Evolutionary conservation across 2,113 vertebrate genomes (phyloP).

Genomic region (Rhinoptilus africanus): DNA sequence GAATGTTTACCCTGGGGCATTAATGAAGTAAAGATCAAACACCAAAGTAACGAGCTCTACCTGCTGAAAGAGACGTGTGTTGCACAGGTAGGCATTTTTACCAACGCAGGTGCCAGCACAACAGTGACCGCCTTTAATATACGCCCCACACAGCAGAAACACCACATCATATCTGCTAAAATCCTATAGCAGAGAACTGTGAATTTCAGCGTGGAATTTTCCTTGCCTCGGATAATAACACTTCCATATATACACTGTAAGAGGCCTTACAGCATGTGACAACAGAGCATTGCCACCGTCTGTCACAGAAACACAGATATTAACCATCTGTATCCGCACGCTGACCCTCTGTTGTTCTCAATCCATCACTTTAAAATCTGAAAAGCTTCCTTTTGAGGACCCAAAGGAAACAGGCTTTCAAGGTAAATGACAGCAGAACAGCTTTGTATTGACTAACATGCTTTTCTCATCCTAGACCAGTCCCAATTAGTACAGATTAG

Average conservation of each 20-base stretch:
- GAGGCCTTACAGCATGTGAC: not conserved
- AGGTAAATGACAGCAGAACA: not conserved
- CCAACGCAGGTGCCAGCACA: not conserved
- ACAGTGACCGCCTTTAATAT: not conserved
- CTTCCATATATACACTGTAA: rapidly evolving
- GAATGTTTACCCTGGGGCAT: not conserved
- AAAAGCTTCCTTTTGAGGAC: not conserved
- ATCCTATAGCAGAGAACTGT: not conserved
- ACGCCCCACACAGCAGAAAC: not conserved
- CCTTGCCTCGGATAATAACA: not conserved
- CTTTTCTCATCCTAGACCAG: not conserved
- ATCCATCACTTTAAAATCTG: not conserved
- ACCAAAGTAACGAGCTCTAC: not conserved
- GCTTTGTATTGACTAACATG: not conserved
- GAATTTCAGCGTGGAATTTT: not conserved
- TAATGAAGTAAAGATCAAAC: not conserved
- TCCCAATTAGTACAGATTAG: not conserved
- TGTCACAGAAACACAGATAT: not conserved
- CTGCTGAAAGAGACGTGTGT: not conserved
- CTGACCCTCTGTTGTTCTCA: not conserved
- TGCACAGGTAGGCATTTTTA: not conserved
- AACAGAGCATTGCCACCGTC: not conserved
- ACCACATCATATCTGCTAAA: not conserved
- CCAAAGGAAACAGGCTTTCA: not conserved
- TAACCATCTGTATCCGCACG: not conserved